A percentile compares a stretch with the other conserved stretches of the same genome.
phyloP scores from a whole-genome alignment of 1,140 invertebrate species.

The Bursaphelenchus mucronatus region DNA sequence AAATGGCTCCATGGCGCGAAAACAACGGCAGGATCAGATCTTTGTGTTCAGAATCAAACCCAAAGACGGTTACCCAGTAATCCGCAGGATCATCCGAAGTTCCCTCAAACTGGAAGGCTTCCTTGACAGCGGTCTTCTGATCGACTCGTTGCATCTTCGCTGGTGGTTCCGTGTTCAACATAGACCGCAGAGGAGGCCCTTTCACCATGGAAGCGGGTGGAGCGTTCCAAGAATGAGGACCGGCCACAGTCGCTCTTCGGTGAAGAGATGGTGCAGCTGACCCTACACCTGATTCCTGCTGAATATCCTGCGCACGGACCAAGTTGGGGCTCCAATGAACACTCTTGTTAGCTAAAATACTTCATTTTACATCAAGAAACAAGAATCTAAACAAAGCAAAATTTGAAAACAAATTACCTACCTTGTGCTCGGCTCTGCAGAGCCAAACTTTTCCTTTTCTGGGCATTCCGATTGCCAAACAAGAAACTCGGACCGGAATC shows the following conservation, averaged over 20 bases:
- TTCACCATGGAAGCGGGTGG: conserved; percentile 14
- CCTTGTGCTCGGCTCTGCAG: too few species aligned
- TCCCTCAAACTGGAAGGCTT: conserved; percentile 9
- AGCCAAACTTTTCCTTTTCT: too few species aligned
- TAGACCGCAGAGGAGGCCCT: conserved; percentile 43
- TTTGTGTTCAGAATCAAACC: conserved; percentile 30
- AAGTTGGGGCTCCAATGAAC: conserved; percentile 38
- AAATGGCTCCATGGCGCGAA: conserved; percentile 38
- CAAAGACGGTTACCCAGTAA: conserved; percentile 47
- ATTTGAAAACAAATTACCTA: too few species aligned
- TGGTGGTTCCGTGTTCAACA: conserved; percentile 31
- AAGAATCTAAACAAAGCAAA: too few species aligned
- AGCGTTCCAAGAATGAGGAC: background rate
- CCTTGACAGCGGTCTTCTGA: background rate
- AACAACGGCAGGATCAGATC: conserved; percentile 37
- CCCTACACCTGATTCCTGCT: too few species aligned
- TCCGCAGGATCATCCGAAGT: conserved; percentile 5
- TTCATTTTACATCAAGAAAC: background rate
- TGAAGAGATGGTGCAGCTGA: background rate
- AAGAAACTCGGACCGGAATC: too few species aligned
- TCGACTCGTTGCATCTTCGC: conserved; percentile 24
- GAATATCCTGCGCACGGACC: conserved; percentile 20
- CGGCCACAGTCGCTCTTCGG: background rate
- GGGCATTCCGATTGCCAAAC: too few species aligned
- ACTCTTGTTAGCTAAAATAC: conserved; percentile 21